These are phyloP conservation scores for Pangasius mekongensis DNA, from an alignment of 2,797 vertebrate genomes.

Conservation along the genomic window DNA sequence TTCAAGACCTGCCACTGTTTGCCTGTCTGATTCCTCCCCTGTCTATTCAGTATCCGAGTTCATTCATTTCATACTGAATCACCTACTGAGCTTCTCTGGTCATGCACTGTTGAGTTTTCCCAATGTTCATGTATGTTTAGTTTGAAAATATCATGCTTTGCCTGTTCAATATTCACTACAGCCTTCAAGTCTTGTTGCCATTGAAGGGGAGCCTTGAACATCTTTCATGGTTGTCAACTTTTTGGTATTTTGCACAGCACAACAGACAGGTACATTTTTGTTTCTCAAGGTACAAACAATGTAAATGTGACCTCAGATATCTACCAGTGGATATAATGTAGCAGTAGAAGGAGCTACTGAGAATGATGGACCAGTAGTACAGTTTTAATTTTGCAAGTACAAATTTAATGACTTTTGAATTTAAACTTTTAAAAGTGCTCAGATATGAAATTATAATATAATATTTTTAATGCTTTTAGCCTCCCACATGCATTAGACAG, in stretches of 20 bases:
- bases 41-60: not conserved
- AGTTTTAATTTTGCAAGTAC: not conserved
- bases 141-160: slow-evolving; percentile 1
- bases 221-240: not conserved
- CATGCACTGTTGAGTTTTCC: not conserved
- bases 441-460: not conserved
- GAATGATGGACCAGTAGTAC: not conserved
- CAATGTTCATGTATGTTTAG: not conserved
- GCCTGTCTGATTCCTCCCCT: not conserved
- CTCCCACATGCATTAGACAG: not conserved
- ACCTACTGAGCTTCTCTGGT: not conserved
- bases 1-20: slow-evolving; percentile 40
- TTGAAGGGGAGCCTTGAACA: slow-evolving; percentile 17
- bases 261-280: not conserved
- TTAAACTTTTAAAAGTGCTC: not conserved
- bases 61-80: not conserved
- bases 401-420: not conserved
- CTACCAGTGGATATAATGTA: not conserved
- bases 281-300: not conserved
- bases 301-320: not conserved
- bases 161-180: not conserved
- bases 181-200: not conserved
- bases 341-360: not conserved
- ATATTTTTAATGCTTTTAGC: not conserved
- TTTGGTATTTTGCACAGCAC: not conserved